These are phyloP conservation scores for Tiliqua scincoides DNA, from an alignment of 2,113 vertebrate species.

Conservation along the genomic window DNA sequence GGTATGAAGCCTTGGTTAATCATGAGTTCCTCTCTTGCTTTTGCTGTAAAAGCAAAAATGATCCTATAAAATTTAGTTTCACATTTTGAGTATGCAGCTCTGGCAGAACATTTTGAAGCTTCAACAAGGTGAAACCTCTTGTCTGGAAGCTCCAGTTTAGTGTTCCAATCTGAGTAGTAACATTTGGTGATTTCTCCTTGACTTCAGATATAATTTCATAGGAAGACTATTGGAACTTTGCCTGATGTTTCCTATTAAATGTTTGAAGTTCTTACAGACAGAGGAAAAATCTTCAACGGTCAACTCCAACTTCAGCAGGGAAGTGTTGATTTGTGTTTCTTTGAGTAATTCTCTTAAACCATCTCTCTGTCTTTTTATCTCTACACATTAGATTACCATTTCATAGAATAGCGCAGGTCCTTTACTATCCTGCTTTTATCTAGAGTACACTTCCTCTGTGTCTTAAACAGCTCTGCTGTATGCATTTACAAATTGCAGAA, in stretches of 20 bases:
- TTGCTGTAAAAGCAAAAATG: too few relatives aligned
- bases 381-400: slow-evolving; percentile 19
- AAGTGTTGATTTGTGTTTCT: slow-evolving; percentile 44
- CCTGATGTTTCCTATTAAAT: background rate
- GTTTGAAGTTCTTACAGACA: background rate
- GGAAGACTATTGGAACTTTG: background rate
- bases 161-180: background rate
- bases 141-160: too few relatives aligned
- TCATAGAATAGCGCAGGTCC: background rate
- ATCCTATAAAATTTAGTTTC: too few relatives aligned
- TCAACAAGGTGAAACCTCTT: too few relatives aligned
- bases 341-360: slow-evolving; percentile 48
- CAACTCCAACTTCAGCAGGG: slow-evolving; percentile 61
- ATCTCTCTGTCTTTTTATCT: slow-evolving; percentile 41
- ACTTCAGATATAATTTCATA: background rate
- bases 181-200: background rate
- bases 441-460: background rate
- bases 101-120: too few relatives aligned
- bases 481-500: background rate
- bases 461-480: background rate
- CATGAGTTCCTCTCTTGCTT: background rate
- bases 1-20: background rate
- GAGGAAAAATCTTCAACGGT: slow-evolving; percentile 51
- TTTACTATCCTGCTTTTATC: fast-evolving
- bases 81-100: too few relatives aligned